Conservation (phyloP, 2,113 vertebrate species). For the Melanotaenia duboulayi region DNA sequence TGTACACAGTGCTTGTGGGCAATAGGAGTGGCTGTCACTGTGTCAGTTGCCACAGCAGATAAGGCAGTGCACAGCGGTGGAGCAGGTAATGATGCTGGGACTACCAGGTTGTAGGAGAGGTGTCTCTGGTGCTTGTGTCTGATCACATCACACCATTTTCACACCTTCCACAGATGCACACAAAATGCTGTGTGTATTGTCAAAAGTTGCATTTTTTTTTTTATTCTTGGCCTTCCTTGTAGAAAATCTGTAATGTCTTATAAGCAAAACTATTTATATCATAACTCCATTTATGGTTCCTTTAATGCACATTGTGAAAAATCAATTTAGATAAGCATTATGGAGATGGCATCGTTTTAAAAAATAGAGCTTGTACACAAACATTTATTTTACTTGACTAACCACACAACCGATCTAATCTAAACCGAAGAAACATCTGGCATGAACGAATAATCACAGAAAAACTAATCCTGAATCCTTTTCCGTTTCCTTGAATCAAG, state of each 20-base stretch:
- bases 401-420: too few species aligned
- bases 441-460: neutral
- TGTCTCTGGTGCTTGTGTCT: conserved; percentile 60
- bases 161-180: conserved; percentile 20
- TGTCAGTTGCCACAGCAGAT: conserved; percentile 73
- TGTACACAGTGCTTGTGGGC: conserved; percentile 41
- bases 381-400: too few species aligned
- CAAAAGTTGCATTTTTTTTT: conserved; percentile 2
- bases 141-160: conserved; percentile 67
- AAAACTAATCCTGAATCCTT: neutral
- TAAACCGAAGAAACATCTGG: neutral
- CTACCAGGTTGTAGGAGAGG: conserved; percentile 59
- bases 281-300: too few species aligned
- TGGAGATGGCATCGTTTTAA: neutral
- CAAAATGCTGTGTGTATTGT: neutral
- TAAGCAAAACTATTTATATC: too few species aligned
- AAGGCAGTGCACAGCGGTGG: conserved; percentile 55
- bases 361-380: neutral
- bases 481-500: neutral
- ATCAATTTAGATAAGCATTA: neutral
- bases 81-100: conserved; percentile 79
- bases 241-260: neutral
- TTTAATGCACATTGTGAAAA: too few species aligned
- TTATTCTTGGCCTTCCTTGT: neutral
- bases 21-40: conserved; percentile 69